These are phyloP conservation scores for Leptinotarsa texana DNA, from an alignment of 1,140 invertebrate genomes.

Conservation along the genomic window DNA sequence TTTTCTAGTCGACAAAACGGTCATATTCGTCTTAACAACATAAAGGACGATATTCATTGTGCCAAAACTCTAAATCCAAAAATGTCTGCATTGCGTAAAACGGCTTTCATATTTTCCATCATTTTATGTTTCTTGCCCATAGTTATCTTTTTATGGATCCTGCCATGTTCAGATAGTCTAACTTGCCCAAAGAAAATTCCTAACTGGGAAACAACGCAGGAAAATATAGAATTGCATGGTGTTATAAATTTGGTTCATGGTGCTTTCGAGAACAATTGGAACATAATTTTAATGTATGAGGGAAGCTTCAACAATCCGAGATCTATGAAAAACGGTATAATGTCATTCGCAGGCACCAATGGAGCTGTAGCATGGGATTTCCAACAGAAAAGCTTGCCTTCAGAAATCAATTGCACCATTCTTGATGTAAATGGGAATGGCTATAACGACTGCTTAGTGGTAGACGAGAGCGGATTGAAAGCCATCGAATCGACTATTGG, in stretches of 20 bases:
- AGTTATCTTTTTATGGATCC: constrained; percentile 72
- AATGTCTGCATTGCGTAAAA: constrained; percentile 66
- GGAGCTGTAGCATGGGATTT: constrained; percentile 69
- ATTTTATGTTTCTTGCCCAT: constrained; percentile 71
- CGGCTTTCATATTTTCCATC: constrained; percentile 69
- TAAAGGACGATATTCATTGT: constrained; percentile 60
- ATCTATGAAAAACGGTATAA: constrained; percentile 56
- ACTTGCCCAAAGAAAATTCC: constrained; percentile 66
- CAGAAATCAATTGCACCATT: constrained; percentile 69
- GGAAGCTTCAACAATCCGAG: constrained; percentile 66
- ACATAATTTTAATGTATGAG: constrained; percentile 72
- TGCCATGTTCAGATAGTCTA: constrained; percentile 70
- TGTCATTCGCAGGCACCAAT: constrained; percentile 64
- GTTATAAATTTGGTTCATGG: constrained; percentile 70
- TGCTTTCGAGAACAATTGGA: constrained; percentile 62
- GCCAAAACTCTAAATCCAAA: constrained; percentile 60
- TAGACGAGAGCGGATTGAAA: constrained; percentile 70
- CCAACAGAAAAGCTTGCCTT: constrained; percentile 65
- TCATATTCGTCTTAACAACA: constrained; percentile 35
- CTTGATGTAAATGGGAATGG: constrained; percentile 72
- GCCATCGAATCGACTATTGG: constrained; percentile 72
- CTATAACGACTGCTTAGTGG: constrained; percentile 72
- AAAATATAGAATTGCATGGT: constrained; percentile 73
- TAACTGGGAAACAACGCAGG: constrained; percentile 72
- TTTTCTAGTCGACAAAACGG: constrained; percentile 37